These are phyloP conservation scores for Lamellibrachia columna DNA, from an alignment of 2,888 invertebrate species.

Conservation along the genomic window DNA sequence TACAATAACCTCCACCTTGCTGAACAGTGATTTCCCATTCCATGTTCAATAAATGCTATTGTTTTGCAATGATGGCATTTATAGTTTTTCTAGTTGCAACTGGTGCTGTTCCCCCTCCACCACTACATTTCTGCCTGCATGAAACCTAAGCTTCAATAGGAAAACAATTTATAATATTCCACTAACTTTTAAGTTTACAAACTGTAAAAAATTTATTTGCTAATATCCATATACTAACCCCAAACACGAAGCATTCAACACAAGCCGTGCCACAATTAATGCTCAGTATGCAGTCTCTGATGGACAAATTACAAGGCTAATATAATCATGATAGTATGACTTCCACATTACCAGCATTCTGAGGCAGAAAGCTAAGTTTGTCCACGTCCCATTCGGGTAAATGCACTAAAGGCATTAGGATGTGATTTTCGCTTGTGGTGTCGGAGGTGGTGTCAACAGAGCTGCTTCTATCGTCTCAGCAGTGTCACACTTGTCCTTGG, in stretches of 20 bases:
- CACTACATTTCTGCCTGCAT: neutral
- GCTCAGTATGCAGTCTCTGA: neutral
- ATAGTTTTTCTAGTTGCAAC: neutral
- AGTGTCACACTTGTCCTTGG: neutral
- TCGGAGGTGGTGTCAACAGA: conserved; percentile 3
- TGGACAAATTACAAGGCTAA: neutral
- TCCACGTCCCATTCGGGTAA: neutral
- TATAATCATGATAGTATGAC: neutral
- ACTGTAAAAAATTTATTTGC: neutral
- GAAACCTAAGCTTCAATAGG: neutral
- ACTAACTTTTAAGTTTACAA: neutral
- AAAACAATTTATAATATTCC: neutral
- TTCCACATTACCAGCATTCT: conserved; percentile 6
- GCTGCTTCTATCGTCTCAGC: neutral
- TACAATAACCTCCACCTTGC: conserved; percentile 1
- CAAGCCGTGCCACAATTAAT: conserved; percentile 1
- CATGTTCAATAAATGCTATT: neutral
- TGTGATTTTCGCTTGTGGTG: conserved; percentile 1
- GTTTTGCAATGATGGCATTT: conserved; percentile 6
- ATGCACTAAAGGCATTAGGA: neutral
- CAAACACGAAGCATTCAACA: neutral
- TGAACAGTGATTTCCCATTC: neutral
- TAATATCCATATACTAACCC: neutral
- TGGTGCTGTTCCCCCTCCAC: conserved; percentile 6
- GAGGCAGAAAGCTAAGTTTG: neutral